Base-by-base conservation (phyloP, 2,888 invertebrate species). In the Neocrepidodera transversa region DNA sequence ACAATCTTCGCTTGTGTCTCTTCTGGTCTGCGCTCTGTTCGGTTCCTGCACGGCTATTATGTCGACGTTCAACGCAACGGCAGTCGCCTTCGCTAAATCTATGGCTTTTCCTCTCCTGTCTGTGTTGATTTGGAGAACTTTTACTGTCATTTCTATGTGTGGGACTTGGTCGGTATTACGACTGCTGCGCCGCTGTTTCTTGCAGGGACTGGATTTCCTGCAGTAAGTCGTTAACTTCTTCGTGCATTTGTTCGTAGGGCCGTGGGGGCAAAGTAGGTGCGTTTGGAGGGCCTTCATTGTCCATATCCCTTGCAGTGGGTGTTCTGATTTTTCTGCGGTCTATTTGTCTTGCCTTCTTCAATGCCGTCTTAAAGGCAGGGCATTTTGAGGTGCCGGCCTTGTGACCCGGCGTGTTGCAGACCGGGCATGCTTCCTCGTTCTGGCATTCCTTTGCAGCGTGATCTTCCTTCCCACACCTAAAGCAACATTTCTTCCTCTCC, bases 351-450 rank as follows among this genome's bases (percentile, higher is more conserved):
- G 2, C 2, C 4, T 8, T 1, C 3, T 47, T 47, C n/a, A 45
- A 10, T 14, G 45, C 20, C 14, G n/a, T 14, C 16, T 48, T 32
- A 23, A 47, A 47, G 6, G 11, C 47, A 3, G 26, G 47, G 10
- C 47, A 47, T 11, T 47, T 47, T 11, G 10, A 5, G 10, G 47
- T 23, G n/a, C 54, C 54, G 3, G 35, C 35, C 14, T 23, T 55
- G 23, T 55, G 55, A 1, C 55, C 48, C 17, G 1, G 7, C n/a
- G 14, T 23, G 1, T 30, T 23, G n/a, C 54, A 54, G 5, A 54
- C 4, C 3, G 54, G 54, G 45, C 54, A 54, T 11, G 14, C 14
- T 32, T 54, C 54, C n/a, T 45, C 45, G 17, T 53, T 53, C 1
- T 1, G 11, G 23, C 48, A 47, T n/a, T 13, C 47, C 10, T 17